Evolutionary conservation across 2,113 vertebrate species (phyloP).

Genomic region (Oxyura jamaicensis): DNA sequence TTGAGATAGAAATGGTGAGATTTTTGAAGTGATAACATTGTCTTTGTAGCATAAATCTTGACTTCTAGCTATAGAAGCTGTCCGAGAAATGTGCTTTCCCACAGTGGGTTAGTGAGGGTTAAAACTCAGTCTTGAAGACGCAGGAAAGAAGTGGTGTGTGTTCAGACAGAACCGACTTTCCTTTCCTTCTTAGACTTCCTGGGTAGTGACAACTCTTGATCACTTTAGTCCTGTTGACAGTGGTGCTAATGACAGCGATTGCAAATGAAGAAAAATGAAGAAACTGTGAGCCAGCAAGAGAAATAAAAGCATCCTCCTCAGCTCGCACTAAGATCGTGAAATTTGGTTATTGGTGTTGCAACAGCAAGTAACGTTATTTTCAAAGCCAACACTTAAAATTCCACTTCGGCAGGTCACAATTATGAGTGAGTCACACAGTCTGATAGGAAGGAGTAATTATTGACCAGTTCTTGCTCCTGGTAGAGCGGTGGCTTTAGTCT

Average conservation of each 20-base stretch:
- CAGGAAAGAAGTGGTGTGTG: background rate
- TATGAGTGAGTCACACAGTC: background rate
- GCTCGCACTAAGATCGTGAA: background rate
- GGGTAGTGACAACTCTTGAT: constrained; percentile 20
- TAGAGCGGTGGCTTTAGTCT: background rate
- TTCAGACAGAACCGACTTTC: background rate
- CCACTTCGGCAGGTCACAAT: background rate
- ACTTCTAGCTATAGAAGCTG: background rate
- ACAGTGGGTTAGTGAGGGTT: background rate
- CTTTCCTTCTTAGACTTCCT: background rate
- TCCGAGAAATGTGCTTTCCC: background rate
- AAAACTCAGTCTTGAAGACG: background rate
- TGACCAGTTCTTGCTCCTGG: background rate
- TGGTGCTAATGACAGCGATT: constrained; percentile 26
- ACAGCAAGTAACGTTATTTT: background rate
- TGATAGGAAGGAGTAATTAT: background rate
- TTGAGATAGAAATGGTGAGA: background rate
- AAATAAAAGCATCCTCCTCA: background rate
- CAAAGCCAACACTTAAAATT: constrained; percentile 12
- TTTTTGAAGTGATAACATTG: background rate
- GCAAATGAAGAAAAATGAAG: constrained; percentile 21
- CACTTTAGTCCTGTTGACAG: constrained; percentile 10
- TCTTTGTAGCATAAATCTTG: background rate
- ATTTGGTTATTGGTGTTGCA: background rate
- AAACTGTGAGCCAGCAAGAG: constrained; percentile 45